Base-by-base conservation (phyloP, 2,797 vertebrate species). In the Gymnopithys bicolor region DNA sequence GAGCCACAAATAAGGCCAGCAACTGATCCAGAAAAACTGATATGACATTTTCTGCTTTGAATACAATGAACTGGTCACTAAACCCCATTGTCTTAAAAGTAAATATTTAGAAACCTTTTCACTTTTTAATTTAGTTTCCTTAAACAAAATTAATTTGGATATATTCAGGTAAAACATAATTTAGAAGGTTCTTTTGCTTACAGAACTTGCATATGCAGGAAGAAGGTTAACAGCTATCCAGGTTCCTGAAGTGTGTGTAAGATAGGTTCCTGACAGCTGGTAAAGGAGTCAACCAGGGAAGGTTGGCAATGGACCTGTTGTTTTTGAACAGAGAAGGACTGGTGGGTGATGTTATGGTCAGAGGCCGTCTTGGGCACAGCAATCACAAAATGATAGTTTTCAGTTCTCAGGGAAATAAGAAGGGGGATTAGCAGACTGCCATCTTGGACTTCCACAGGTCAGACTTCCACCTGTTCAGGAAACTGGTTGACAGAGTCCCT, bases 61-160 rank as follows among this genome's bases (percentile, higher is more conserved):
- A 9, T 49, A 60, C 28, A 71, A n/a, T 71, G 66, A 92, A 74
- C 49, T 37, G 32, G 22, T 85, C 69, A 63, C 32, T 60, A 86
- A 79, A 82, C 6, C 5, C 27, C 28, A 66, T 5, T 59, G 46
- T 39, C n/a, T 75, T 75, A 64, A 75, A 78, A 82, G 45, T 30
- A 52, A 89, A 71, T 81, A 84, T 45, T 90, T 66, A 78, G 27
- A 60, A 77, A 69, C 11, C 23, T 78, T 35, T 75, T 76, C 35
- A 37, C 18, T 35, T 88, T 88, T 71, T 84, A 84, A 78, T 88
- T 90, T 59, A 35, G 48, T 87, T 95, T 84, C 21, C 60, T 84
- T 79, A 87, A 76, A 41, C 22, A 82, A 88, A 90, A 63, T 68
- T 91, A 17, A 78, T 86, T 85, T 83, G 49, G 22, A 11, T 12